These are phyloP conservation scores for Leptosomus discolor DNA, from an alignment of 2,113 vertebrate species.

Conservation along the genomic window DNA sequence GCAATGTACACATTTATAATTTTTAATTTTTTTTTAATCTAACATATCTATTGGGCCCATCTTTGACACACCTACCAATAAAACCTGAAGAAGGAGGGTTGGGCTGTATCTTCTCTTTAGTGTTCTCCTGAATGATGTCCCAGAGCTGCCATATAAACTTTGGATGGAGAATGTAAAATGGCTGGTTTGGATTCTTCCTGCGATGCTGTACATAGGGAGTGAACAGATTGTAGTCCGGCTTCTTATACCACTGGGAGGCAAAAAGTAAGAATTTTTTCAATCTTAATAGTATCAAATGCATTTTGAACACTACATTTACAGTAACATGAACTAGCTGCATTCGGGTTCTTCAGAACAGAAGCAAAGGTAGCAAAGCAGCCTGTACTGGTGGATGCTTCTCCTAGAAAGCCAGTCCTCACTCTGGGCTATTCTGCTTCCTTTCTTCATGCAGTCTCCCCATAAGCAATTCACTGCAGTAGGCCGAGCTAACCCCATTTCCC, in stretches of 20 bases:
- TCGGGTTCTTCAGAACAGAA: neutral
- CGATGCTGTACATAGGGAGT: conserved; percentile 89
- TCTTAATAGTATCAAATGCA: neutral
- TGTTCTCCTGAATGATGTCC: conserved; percentile 96
- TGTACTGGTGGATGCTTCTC: neutral
- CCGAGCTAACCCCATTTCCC: neutral
- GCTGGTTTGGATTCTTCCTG: conserved; percentile 84
- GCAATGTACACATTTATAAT: neutral
- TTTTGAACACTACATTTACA: neutral
- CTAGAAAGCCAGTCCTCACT: neutral
- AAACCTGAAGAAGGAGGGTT: conserved; percentile 98
- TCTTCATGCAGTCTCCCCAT: neutral
- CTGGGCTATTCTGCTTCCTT: neutral
- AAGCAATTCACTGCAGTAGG: neutral
- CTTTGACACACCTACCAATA: conserved; percentile 81
- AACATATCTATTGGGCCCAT: neutral
- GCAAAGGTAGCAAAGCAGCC: neutral
- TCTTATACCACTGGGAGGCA: conserved; percentile 88
- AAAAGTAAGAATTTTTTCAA: neutral
- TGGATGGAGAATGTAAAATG: conserved; percentile 96
- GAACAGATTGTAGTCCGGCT: conserved; percentile 97
- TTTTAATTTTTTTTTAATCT: neutral
- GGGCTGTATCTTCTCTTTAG: conserved; percentile 94
- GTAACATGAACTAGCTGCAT: neutral
- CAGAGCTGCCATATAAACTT: conserved; percentile 95